These are phyloP conservation scores for Seriola quinqueradiata DNA, from an alignment of 2,113 vertebrate genomes.

Conservation along the genomic window DNA sequence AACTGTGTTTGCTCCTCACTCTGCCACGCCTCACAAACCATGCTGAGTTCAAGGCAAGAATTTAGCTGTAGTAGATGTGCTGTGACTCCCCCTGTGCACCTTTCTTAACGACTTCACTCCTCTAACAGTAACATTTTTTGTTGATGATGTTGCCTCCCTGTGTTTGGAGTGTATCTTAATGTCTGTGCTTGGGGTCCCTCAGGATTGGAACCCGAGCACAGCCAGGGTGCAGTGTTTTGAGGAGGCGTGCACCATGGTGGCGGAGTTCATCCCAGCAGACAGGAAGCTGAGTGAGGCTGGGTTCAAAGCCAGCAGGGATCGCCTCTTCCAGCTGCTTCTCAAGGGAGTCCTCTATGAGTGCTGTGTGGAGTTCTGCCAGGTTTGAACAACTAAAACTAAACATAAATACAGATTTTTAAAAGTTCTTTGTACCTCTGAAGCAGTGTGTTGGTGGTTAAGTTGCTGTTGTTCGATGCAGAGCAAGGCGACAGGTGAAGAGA, in stretches of 20 bases:
- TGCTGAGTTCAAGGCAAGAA: conserved; percentile 91
- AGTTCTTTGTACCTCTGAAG: background rate
- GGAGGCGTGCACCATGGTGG: conserved; percentile 95
- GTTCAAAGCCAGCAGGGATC: conserved; percentile 95
- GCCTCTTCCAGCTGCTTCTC: conserved; percentile 96
- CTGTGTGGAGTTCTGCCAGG: conserved; percentile 98
- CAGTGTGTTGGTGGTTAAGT: background rate
- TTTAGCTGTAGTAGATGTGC: background rate
- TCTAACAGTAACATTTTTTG: background rate
- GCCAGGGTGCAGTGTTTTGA: conserved; percentile 98
- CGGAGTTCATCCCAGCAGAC: conserved; percentile 97
- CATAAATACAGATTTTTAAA: background rate
- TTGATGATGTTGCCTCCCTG: background rate
- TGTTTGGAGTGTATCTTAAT: background rate
- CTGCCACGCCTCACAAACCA: conserved; percentile 97
- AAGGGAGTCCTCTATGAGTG: conserved; percentile 98
- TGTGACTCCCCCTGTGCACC: background rate
- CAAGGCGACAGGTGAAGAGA: conserved; percentile 97
- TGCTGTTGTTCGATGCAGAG: conserved; percentile 76
- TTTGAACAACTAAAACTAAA: conserved; percentile 24
- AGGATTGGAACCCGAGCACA: conserved; percentile 98
- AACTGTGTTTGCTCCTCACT: conserved; percentile 95
- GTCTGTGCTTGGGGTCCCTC: background rate
- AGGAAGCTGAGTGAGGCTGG: conserved; percentile 97
- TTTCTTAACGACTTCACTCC: background rate